Percentiles rank a stretch among this genome's conserved stretches.
These are phyloP conservation scores for Malurus splendens DNA, from an alignment of 2,797 vertebrate genomes.

Conservation along the genomic window DNA sequence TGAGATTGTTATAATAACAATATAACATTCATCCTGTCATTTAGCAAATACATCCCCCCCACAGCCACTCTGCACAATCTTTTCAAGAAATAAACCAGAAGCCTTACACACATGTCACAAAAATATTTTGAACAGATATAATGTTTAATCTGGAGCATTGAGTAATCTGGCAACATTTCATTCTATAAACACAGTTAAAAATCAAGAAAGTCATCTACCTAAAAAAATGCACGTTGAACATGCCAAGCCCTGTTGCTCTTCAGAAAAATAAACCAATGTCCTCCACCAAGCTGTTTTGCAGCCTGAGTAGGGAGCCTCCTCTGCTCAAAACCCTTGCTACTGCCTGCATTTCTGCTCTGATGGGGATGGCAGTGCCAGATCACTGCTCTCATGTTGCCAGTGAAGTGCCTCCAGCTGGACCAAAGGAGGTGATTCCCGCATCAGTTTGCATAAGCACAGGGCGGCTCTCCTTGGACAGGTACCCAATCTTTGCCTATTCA, in stretches of 20 bases:
- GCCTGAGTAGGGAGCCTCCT: background rate
- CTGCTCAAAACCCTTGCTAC: background rate
- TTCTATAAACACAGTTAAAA: background rate
- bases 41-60: background rate
- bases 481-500: background rate
- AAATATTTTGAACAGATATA: conserved; percentile 21
- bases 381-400: background rate
- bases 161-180: background rate
- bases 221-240: background rate
- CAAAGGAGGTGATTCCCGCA: background rate
- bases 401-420: background rate
- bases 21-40: background rate
- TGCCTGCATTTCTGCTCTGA: background rate
- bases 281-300: background rate
- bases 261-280: background rate
- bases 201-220: background rate
- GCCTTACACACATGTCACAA: background rate
- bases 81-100: conserved; percentile 5
- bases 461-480: background rate
- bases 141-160: background rate
- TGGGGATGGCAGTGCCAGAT: background rate
- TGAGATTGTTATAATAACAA: background rate
- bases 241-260: background rate
- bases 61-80: background rate
- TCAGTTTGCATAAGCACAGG: background rate